Conservation (phyloP, 2,888 invertebrate genomes). For the Aethes cnicana region DNA sequence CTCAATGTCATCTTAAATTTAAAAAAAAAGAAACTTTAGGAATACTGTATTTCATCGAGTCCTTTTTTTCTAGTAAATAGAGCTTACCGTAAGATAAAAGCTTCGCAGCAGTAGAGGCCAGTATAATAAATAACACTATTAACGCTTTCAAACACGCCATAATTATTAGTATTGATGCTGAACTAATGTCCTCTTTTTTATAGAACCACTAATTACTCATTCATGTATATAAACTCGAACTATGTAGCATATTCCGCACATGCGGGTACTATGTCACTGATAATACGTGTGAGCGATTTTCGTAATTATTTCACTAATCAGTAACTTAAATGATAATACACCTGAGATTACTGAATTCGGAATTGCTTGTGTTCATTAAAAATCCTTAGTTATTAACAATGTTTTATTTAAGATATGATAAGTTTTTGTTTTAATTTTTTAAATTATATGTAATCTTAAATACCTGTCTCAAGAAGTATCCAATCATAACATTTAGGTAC, state of each 20-base stretch:
- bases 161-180: slow-evolving; percentile 41
- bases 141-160: slow-evolving; percentile 56
- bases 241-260: neutral
- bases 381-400: too few species aligned
- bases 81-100: slow-evolving; percentile 58
- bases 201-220: slow-evolving; percentile 36
- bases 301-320: slow-evolving; percentile 18
- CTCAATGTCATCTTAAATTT: slow-evolving; percentile 49
- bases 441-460: too few species aligned
- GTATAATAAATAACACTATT: slow-evolving; percentile 47
- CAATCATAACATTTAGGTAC: too few species aligned
- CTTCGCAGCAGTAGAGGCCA: slow-evolving; percentile 46
- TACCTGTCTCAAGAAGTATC: too few species aligned
- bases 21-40: slow-evolving; percentile 33
- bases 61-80: too few species aligned
- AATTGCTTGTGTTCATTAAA: too few species aligned
- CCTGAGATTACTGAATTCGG: too few species aligned
- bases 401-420: too few species aligned
- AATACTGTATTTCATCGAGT: neutral
- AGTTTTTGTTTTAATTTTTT: too few species aligned
- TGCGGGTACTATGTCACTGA: slow-evolving; percentile 23
- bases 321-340: too few species aligned
- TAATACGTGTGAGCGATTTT: slow-evolving; percentile 2
- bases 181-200: slow-evolving; percentile 42
- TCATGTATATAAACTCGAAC: slow-evolving; percentile 14